phyloP scores from a whole-genome alignment of 2,113 vertebrate species.

The Panthera leo region DNA sequence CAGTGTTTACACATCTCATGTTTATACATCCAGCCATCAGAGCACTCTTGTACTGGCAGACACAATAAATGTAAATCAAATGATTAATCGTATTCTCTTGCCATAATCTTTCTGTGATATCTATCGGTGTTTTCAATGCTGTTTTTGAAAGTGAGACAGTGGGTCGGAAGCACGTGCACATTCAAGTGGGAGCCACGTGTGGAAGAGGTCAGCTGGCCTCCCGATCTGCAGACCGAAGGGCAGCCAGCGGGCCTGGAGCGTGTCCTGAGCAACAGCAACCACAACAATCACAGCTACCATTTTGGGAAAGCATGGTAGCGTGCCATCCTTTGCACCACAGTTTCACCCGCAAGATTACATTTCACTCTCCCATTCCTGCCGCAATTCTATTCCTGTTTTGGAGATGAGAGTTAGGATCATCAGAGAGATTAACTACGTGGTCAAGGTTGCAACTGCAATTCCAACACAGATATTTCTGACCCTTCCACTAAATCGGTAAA shows the following conservation, averaged over 20 bases:
- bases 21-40: neutral
- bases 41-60: neutral
- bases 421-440: conserved; percentile 10
- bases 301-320: accelerated
- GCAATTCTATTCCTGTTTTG: neutral
- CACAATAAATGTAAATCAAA: neutral
- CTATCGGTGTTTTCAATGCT: neutral
- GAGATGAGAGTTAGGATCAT: neutral
- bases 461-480: neutral
- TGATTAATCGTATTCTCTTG: neutral
- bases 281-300: accelerated
- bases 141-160: neutral
- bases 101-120: neutral
- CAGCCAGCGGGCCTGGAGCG: accelerated
- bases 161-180: neutral
- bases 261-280: too few species aligned
- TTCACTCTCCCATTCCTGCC: neutral
- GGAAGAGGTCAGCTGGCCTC: neutral
- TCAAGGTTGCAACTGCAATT: conserved; percentile 15
- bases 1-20: neutral
- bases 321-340: neutral
- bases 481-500: neutral
- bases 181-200: too few species aligned
- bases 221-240: neutral
- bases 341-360: neutral